These are phyloP conservation scores for Brachyistius frenatus DNA, from an alignment of 2,113 vertebrate genomes.

Conservation along the genomic window DNA sequence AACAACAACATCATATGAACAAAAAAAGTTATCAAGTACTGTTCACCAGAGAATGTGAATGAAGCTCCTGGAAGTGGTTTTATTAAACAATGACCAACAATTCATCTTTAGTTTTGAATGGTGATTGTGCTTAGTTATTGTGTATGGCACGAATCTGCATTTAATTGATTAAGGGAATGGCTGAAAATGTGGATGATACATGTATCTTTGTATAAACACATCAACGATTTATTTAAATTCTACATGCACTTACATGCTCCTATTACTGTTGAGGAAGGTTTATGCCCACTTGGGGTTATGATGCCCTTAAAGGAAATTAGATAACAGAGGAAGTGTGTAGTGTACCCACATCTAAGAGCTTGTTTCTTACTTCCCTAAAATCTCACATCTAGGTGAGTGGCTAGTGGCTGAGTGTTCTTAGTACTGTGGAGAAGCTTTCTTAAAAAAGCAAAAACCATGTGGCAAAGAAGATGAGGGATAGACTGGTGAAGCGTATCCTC, in stretches of 20 bases:
- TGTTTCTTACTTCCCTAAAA: slow-evolving; percentile 19
- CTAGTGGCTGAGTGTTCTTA: background rate
- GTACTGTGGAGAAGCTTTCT: background rate
- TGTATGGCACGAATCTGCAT: background rate
- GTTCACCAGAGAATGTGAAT: background rate
- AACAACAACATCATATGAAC: too few species aligned
- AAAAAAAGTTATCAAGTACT: background rate
- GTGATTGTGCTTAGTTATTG: background rate
- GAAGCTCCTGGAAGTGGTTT: background rate
- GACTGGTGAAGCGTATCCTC: slow-evolving; percentile 26
- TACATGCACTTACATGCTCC: background rate
- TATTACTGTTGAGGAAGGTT: background rate
- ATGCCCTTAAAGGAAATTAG: background rate
- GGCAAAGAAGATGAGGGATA: slow-evolving; percentile 16
- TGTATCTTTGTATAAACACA: slow-evolving; percentile 10
- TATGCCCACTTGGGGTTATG: background rate
- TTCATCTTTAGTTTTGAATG: slow-evolving; percentile 2
- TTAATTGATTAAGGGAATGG: slow-evolving; percentile 3
- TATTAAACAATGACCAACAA: slow-evolving; percentile 13
- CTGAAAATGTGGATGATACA: background rate
- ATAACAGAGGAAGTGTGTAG: background rate
- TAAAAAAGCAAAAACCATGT: background rate
- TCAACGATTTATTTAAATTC: slow-evolving; percentile 10
- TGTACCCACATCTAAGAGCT: background rate
- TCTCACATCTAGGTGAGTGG: slow-evolving; percentile 1